phyloP scores from a whole-genome alignment of 2,888 invertebrate genomes.

The Lordiphosa fenestrarum region DNA sequence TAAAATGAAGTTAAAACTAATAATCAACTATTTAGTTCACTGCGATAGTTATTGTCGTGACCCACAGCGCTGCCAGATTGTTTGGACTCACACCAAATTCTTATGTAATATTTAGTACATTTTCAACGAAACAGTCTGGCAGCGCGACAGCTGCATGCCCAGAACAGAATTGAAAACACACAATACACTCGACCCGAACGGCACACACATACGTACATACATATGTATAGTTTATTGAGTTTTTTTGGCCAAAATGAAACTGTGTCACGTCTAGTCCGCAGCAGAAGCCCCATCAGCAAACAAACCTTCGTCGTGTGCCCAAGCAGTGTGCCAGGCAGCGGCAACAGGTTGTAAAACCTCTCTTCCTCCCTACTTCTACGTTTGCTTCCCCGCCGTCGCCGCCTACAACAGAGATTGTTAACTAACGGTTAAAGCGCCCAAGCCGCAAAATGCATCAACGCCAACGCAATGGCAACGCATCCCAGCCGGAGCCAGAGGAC shows the following conservation, averaged over 20 bases:
- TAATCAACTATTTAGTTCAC: too few species aligned
- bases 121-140: too few species aligned
- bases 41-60: too few species aligned
- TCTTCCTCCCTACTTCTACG: too few species aligned
- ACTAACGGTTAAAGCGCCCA: too few species aligned
- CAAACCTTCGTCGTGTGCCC: conserved; percentile 3
- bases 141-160: background rate
- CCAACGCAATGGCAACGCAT: conserved; percentile 16
- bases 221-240: conserved; percentile 11
- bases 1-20: too few species aligned
- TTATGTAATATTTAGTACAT: too few species aligned
- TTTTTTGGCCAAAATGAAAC: conserved; percentile 10
- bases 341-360: conserved; percentile 42
- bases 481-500: background rate
- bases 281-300: conserved; percentile 8
- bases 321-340: conserved; percentile 15
- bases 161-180: background rate
- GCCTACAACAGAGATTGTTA: too few species aligned
- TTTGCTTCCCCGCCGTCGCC: too few species aligned
- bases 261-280: conserved; percentile 15
- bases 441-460: conserved; percentile 23
- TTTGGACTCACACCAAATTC: too few species aligned
- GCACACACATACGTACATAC: conserved; percentile 7
- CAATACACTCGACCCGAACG: background rate
- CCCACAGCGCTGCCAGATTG: too few species aligned